These are phyloP conservation scores for Helostoma temminkii DNA, from an alignment of 2,797 vertebrate genomes.

Conservation along the genomic window DNA sequence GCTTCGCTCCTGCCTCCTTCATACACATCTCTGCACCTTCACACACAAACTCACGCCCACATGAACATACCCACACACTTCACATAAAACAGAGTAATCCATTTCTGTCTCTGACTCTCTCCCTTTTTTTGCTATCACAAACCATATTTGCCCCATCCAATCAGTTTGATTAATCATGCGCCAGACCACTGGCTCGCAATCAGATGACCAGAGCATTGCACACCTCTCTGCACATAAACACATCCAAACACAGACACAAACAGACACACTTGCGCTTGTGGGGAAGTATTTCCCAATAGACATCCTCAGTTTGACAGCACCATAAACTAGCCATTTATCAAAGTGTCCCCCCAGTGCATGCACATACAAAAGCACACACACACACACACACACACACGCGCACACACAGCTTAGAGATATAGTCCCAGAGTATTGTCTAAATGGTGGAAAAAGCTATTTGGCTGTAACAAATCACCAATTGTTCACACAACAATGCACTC, in stretches of 20 bases:
- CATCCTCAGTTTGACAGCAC: constrained; percentile 89
- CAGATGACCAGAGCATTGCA: constrained; percentile 85
- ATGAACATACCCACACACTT: constrained; percentile 38
- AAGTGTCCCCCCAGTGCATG: constrained; percentile 82
- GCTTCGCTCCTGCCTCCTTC: constrained; percentile 56
- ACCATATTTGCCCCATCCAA: constrained; percentile 91
- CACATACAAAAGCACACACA: constrained; percentile 48
- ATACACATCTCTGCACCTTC: constrained; percentile 58
- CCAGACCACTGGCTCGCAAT: constrained; percentile 90
- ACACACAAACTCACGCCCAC: constrained; percentile 35
- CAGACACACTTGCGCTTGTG: constrained; percentile 72
- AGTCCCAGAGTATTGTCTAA: constrained; percentile 48
- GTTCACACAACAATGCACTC: constrained; percentile 2
- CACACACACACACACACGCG: constrained; percentile 9
- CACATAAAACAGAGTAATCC: constrained; percentile 67
- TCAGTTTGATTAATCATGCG: constrained; percentile 96
- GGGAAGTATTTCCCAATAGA: constrained; percentile 90
- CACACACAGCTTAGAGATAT: constrained; percentile 30
- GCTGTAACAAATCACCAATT: constrained; percentile 7
- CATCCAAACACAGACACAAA: constrained; percentile 43
- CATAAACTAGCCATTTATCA: constrained; percentile 96
- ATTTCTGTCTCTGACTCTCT: constrained; percentile 88
- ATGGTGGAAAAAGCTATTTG: constrained; percentile 21
- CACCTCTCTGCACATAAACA: constrained; percentile 53
- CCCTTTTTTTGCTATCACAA: constrained; percentile 87